These are phyloP conservation scores for Sturmia bella DNA, from an alignment of 2,888 invertebrate species.

Conservation along the genomic window DNA sequence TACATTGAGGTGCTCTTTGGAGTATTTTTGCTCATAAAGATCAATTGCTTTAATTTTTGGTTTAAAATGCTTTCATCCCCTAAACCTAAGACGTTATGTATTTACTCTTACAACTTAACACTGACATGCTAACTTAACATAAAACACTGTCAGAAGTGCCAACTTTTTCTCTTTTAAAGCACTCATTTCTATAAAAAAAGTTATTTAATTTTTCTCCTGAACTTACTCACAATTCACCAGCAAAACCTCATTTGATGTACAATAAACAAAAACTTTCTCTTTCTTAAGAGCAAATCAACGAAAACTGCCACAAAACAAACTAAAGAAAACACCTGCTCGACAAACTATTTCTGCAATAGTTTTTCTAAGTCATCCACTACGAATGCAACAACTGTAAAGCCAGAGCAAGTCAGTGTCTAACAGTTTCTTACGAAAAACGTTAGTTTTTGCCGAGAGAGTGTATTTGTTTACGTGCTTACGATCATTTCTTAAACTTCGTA, in stretches of 20 bases:
- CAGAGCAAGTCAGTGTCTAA: slow-evolving; percentile 10
- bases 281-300: slow-evolving; percentile 36
- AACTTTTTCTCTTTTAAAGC: neutral
- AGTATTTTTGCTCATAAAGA: too few relatives aligned
- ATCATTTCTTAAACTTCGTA: slow-evolving; percentile 56
- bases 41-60: too few relatives aligned
- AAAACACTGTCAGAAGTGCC: too few relatives aligned
- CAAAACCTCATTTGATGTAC: neutral
- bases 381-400: slow-evolving; percentile 18
- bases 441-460: slow-evolving; percentile 23
- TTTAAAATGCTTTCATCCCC: too few relatives aligned
- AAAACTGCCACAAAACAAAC: slow-evolving; percentile 9
- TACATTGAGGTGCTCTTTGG: too few relatives aligned
- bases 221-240: slow-evolving; percentile 11
- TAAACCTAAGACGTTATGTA: too few relatives aligned
- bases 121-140: too few relatives aligned
- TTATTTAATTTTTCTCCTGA: too few relatives aligned
- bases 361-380: slow-evolving; percentile 7
- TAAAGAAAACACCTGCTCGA: slow-evolving; percentile 55
- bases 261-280: slow-evolving; percentile 50
- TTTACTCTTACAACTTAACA: too few relatives aligned
- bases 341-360: slow-evolving; percentile 11
- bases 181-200: slow-evolving; percentile 1
- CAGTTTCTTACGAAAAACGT: slow-evolving; percentile 57
- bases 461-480: neutral